phyloP scores from a whole-genome alignment of 2,113 vertebrate species.

The Ceyx cyanopectus region DNA sequence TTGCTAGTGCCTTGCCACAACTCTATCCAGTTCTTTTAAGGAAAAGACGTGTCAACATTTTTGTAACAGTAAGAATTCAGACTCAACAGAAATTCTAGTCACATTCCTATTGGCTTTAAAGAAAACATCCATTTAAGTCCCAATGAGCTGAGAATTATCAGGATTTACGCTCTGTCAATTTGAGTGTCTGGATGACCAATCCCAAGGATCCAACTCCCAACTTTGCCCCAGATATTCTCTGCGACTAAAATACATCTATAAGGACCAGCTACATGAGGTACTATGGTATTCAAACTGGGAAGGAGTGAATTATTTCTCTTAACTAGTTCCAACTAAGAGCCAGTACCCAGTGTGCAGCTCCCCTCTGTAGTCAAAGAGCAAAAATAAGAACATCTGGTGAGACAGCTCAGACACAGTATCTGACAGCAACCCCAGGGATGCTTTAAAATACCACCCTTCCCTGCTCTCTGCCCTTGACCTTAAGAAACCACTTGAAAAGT shows the following conservation, averaged over 20 bases:
- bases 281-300: neutral
- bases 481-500: neutral
- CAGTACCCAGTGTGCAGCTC: neutral
- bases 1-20: neutral
- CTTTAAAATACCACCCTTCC: neutral
- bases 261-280: neutral
- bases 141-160: neutral
- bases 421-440: neutral
- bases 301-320: neutral
- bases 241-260: neutral
- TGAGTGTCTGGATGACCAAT: neutral
- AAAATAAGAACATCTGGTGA: neutral
- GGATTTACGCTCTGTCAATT: neutral
- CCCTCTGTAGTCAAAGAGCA: neutral
- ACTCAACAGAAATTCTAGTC: neutral
- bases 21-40: neutral
- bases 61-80: neutral
- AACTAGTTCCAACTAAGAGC: neutral
- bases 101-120: neutral
- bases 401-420: neutral
- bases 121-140: neutral
- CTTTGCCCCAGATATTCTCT: neutral
- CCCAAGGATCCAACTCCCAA: neutral
- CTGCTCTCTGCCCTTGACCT: neutral
- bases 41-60: neutral